Evolutionary conservation across 2,888 invertebrate genomes (phyloP).

Genomic region (Sphaerophoria taeniata): DNA sequence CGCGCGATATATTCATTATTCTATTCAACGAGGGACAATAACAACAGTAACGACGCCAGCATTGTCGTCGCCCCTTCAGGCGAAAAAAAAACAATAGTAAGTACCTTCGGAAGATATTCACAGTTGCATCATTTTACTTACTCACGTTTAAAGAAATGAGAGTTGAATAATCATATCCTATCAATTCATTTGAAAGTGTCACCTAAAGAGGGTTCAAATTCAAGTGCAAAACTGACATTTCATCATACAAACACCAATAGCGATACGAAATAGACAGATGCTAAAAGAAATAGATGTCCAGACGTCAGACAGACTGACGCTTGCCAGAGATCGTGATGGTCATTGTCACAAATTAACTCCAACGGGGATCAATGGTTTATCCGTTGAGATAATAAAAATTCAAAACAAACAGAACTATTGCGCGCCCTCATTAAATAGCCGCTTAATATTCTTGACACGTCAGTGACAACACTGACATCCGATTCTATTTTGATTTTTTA

Average conservation of each 20-base stretch:
- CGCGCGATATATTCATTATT: constrained; percentile 71
- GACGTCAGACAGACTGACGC: constrained; percentile 67
- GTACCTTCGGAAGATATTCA: constrained; percentile 33
- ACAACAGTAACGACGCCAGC: constrained; percentile 30
- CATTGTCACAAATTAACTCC: constrained; percentile 64
- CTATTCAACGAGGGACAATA: constrained; percentile 47
- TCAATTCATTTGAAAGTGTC: constrained; percentile 39
- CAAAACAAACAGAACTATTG: constrained; percentile 6
- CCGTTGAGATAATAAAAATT: constrained; percentile 33
- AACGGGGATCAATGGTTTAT: constrained; percentile 60
- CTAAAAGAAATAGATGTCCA: constrained; percentile 49
- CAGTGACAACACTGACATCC: constrained; percentile 70
- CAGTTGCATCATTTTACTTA: constrained; percentile 67
- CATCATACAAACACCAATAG: constrained; percentile 25
- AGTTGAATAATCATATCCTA: constrained; percentile 60
- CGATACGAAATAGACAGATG: background rate
- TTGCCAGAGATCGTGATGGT: constrained; percentile 62
- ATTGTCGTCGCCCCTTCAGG: constrained; percentile 44
- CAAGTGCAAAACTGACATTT: constrained; percentile 56
- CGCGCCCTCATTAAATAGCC: constrained; percentile 62
- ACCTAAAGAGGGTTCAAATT: constrained; percentile 33
- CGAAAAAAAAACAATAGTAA: constrained; percentile 12
- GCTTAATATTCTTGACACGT: constrained; percentile 69
- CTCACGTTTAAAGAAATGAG: constrained; percentile 51
- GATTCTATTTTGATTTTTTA: constrained; percentile 54